Evolutionary conservation across 2,797 vertebrate species (phyloP), one percentile per base, ranked within the genome.

Genomic region (Valencia hispanica): DNA sequence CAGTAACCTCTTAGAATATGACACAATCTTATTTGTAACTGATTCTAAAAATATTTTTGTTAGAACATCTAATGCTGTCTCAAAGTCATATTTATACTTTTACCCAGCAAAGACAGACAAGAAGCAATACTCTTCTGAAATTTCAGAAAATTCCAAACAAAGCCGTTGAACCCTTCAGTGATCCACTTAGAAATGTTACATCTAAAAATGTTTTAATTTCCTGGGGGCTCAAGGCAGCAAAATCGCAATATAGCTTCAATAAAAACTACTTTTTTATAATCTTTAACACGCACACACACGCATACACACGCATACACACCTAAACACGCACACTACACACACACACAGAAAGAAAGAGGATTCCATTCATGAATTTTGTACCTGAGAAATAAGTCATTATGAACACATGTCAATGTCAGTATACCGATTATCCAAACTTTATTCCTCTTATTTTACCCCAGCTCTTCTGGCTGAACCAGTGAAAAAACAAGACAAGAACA

Each of bases 191-290:
- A 82, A 74, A 75, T 74, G 69, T 72, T 72, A 59, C 77, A 39
- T 78, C 61, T 70, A 78, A 87, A 89, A 86, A 66, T 55, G 43
- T 73, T 89, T 92, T 87, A 47, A 94, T 94, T 95, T 94, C 92
- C 94, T 94, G 91, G 39, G 9, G 82, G 77, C 74, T 80, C 70
- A 86, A 80, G 77, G 66, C 82, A 82, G 51, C 51, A 55, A 63
- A 85, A 70, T 75, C 77, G 73, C 74, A 32, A 90, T 88, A 90
- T 79, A 75, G 74, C 69, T 87, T 86, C 84, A 92, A 93, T 91
- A 90, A 91, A 80, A 83, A 81, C 91, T 87, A 85, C 84, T 79
- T 76, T 69, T 61, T 61, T 17, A 22, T 73, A 17, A 32, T 15
- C 30, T 3, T n/a, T 45, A 32, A 15, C 18, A 59, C 25, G 39